phyloP scores from a whole-genome alignment of 2,888 invertebrate genomes.

The Rhopalosiphum nymphaeae region DNA sequence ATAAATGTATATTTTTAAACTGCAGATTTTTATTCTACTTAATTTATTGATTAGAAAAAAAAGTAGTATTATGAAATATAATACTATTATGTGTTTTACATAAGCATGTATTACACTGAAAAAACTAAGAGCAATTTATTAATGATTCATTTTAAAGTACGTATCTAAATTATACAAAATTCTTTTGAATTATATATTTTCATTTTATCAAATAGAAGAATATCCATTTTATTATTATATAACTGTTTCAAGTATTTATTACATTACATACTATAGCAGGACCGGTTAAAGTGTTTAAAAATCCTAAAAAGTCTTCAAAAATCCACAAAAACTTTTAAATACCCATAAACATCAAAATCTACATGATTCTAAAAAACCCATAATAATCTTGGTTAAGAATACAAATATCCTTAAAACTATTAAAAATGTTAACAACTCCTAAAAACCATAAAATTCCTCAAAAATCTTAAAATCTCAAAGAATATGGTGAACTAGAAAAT shows the following conservation, averaged over 20 bases:
- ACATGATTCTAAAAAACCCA: too few species aligned
- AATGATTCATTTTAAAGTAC: background rate
- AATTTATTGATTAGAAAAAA: background rate
- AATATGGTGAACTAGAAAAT: too few species aligned
- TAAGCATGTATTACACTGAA: background rate
- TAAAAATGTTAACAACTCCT: too few species aligned
- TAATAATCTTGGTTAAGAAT: too few species aligned
- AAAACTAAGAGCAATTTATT: background rate
- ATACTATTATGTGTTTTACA: background rate
- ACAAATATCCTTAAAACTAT: too few species aligned
- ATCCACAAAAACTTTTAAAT: too few species aligned
- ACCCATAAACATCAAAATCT: too few species aligned
- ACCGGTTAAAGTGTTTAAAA: too few species aligned
- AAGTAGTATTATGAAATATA: background rate
- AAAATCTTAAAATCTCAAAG: too few species aligned
- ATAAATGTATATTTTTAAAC: background rate
- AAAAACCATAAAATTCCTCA: too few species aligned
- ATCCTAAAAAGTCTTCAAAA: too few species aligned
- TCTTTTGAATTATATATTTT: background rate
- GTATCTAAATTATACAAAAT: background rate
- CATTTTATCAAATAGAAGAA: background rate
- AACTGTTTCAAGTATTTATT: background rate
- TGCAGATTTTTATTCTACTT: background rate
- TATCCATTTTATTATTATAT: background rate
- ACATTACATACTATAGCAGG: background rate